Evolutionary conservation across 2,113 vertebrate genomes (phyloP).

Genomic region (Shinisaurus crocodilurus): DNA sequence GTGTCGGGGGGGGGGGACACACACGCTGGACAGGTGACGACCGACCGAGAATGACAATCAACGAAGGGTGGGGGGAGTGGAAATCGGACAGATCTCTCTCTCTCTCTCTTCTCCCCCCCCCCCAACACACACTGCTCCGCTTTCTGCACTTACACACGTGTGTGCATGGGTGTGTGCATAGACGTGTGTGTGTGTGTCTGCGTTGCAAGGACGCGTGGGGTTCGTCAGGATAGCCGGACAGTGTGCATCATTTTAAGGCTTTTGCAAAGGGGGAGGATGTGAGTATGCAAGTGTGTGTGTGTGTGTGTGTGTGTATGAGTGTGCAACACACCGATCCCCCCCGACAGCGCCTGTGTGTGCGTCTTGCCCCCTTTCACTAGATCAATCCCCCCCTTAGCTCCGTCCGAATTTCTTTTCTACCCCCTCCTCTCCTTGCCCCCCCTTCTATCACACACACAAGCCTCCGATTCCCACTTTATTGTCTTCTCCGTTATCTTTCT

Average conservation of each 20-base stretch:
- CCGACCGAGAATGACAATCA: background rate
- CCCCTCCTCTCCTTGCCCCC: background rate
- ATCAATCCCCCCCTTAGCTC: background rate
- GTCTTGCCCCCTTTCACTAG: slow-evolving; percentile 7
- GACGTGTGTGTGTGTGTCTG: background rate
- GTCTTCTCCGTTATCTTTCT: slow-evolving; percentile 27
- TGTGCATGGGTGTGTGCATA: background rate
- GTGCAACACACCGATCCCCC: background rate
- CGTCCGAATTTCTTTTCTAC: background rate
- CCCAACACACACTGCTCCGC: slow-evolving; percentile 13
- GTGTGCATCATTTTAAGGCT: slow-evolving; percentile 8
- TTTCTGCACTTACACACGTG: slow-evolving; percentile 24
- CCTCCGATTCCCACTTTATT: slow-evolving; percentile 16
- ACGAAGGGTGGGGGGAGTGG: background rate
- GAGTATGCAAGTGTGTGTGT: slow-evolving; percentile 44
- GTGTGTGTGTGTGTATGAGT: background rate
- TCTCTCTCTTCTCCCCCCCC: background rate
- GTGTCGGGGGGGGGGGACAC: no score
- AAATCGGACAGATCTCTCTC: background rate
- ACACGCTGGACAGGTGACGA: background rate
- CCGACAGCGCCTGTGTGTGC: background rate
- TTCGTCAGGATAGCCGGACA: background rate
- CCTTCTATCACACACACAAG: background rate
- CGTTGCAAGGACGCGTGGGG: background rate
- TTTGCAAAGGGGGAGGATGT: background rate